Evolutionary conservation across 30 jellyfish, hydroid and myxozoan species (phyloP), one percentile per base, ranked within the genome.

Genomic region (Aurelia sp.): DNA sequence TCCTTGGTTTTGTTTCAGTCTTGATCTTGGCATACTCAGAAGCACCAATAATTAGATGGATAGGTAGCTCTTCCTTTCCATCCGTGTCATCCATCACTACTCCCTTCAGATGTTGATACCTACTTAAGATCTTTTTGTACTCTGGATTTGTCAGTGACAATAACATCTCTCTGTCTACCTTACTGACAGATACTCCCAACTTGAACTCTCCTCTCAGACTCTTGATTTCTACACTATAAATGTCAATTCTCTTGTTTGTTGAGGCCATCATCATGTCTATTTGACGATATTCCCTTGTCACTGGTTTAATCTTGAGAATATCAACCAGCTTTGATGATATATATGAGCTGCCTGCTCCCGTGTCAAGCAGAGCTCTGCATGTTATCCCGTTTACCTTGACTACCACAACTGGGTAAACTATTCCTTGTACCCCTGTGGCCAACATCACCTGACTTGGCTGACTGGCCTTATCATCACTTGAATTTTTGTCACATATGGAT

Each of bases 311-410:
- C 35, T 52, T 48, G 21, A 89, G 57, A 8, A 70, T 41, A 57
- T 89, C 85, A 13, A 73, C 67, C 51, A 89, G 74, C 64, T n/a
- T 80, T 48, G 93, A 33, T 38, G 97, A 89, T 11, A 74, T 74
- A 63, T 89, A 89, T 15, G 86, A 72, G 90, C 90, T 70, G 72
- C 97, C 97, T 61, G 97, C 82, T 71, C 93, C 94, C 17, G 71
- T 53, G 41, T 72, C 94, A 7, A 71, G 79, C 27, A 72, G 94
- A 5, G 82, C 91, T 21, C 81, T n/a, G 57, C 91, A 87, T 68
- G 48, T 76, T 19, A 86, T 67, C 27, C 91, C 91, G 50, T 86
- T 86, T 31, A 63, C 96, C 21, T 63, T 69, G 12, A 78, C 92
- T 50, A 76, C 67, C 57, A 85, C 94, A 8, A 69, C 60, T 4